Conservation (phyloP, 2,888 invertebrate species). For the Cataglyphis rosenhaueri region DNA sequence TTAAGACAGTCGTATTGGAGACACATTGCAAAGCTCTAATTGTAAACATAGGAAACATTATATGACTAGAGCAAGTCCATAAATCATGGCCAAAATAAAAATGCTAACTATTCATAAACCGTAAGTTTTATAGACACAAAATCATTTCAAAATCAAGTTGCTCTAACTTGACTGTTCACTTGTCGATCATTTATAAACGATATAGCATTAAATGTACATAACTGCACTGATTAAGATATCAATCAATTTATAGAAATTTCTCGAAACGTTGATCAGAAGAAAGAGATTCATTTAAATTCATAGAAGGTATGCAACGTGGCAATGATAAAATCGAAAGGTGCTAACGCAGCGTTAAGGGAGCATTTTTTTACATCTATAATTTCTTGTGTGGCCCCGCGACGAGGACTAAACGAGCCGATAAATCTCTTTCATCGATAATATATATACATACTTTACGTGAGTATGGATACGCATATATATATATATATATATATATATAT, state of each 20-base stretch:
- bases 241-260: background rate
- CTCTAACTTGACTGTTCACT: background rate
- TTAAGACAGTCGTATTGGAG: conserved; percentile 13
- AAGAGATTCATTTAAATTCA: background rate
- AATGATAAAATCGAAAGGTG: conserved; percentile 63
- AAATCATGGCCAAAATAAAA: conserved; percentile 5
- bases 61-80: background rate
- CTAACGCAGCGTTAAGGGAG: conserved; percentile 67
- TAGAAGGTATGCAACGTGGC: background rate
- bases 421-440: conserved; percentile 73
- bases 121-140: background rate
- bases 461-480: conserved; percentile 40
- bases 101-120: background rate
- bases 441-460: conserved; percentile 55
- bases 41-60: background rate
- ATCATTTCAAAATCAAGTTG: background rate
- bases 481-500: conserved; percentile 25
- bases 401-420: conserved; percentile 76
- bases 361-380: conserved; percentile 71
- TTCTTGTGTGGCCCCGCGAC: conserved; percentile 77
- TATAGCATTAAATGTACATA: background rate
- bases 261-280: background rate
- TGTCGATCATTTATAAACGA: background rate
- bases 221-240: background rate
- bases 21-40: conserved; percentile 31